Evolutionary conservation across 2,888 invertebrate genomes (phyloP).

Genomic region (Fragum sueziense): DNA sequence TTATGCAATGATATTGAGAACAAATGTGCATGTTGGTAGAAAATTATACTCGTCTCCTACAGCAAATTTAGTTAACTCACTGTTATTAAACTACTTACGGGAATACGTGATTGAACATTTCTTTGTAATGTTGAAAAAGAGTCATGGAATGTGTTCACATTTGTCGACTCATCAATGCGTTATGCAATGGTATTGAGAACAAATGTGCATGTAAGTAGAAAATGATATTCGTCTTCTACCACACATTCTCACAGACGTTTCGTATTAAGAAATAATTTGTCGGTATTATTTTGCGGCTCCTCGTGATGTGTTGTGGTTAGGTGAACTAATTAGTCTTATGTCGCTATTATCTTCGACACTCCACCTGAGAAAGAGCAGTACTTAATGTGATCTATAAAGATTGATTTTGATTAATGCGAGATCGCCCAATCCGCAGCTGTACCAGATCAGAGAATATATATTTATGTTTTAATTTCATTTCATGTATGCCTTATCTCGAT

Average conservation of each 20-base stretch:
- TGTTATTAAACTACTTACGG: no score
- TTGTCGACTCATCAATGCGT: background rate
- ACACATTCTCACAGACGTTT: conserved; percentile 1
- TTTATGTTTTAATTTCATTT: no score
- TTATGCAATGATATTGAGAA: background rate
- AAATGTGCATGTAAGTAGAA: background rate
- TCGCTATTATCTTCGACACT: no score
- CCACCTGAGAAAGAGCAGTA: no score
- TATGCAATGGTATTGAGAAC: background rate
- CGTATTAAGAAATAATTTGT: conserved; percentile 4
- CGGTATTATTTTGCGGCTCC: conserved; percentile 3
- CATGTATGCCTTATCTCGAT: no score
- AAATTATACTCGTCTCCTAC: background rate
- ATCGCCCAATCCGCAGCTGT: no score
- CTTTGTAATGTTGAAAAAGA: no score
- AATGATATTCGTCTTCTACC: background rate
- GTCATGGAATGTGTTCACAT: background rate
- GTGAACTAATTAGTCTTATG: background rate
- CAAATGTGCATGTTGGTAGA: background rate
- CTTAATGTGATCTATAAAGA: no score
- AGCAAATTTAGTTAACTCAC: no score
- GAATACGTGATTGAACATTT: no score
- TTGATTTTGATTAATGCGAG: no score
- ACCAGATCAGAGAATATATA: no score
- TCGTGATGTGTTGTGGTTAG: background rate